A percentile compares a stretch with the other conserved stretches of the same genome.
These are phyloP conservation scores for Athripsodes cinereus DNA, from an alignment of 2,888 invertebrate genomes.

Conservation along the genomic window DNA sequence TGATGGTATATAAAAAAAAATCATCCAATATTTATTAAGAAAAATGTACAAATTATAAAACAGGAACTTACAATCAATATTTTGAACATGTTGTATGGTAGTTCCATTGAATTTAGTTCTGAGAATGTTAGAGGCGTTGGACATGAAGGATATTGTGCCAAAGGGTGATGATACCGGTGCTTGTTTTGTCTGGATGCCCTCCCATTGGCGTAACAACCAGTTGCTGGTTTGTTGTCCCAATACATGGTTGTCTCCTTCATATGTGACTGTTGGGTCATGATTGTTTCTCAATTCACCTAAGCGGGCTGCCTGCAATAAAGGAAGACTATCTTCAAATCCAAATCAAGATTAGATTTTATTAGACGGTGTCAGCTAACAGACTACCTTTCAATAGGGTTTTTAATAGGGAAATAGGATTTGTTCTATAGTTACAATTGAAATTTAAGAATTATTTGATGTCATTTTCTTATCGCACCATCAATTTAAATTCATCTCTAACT, in stretches of 20 bases:
- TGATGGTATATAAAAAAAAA: too few species aligned
- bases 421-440: too few species aligned
- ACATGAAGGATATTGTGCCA: slow-evolving; percentile 63
- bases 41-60: not conserved
- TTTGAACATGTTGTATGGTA: slow-evolving; percentile 33
- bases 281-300: slow-evolving; percentile 79
- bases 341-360: too few species aligned
- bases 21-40: too few species aligned
- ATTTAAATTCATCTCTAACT: too few species aligned
- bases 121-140: slow-evolving; percentile 45
- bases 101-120: slow-evolving; percentile 36
- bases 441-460: too few species aligned
- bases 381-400: too few species aligned
- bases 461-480: too few species aligned
- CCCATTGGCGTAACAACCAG: slow-evolving; percentile 71
- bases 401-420: too few species aligned
- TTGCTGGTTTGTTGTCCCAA: slow-evolving; percentile 85
- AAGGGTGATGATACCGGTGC: slow-evolving; percentile 62
- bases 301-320: slow-evolving; percentile 57
- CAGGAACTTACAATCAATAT: slow-evolving; percentile 35
- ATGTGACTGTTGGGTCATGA: slow-evolving; percentile 86
- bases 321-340: too few species aligned
- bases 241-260: slow-evolving; percentile 93
- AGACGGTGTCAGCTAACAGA: too few species aligned
- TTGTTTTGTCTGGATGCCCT: slow-evolving; percentile 39